A percentile compares a stretch with the other conserved stretches of the same genome.
phyloP scores from a whole-genome alignment of 2,888 invertebrate genomes.

The Acheta domesticus region DNA sequence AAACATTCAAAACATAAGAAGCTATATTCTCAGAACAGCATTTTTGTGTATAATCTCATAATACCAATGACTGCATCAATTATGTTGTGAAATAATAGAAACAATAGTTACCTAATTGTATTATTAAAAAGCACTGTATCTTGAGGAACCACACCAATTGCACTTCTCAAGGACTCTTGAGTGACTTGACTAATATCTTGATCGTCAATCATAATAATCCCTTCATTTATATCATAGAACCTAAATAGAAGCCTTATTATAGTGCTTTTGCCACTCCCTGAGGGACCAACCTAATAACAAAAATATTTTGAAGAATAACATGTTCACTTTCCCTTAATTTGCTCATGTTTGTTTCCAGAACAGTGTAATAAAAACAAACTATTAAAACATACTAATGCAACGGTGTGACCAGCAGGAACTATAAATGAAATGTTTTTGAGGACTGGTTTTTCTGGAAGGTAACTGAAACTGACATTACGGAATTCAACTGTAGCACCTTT shows the following conservation, averaged over 20 bases:
- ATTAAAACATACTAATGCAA: slow-evolving; percentile 62
- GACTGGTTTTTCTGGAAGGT: slow-evolving; percentile 72
- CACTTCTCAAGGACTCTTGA: slow-evolving; percentile 75
- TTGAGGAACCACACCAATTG: slow-evolving; percentile 94
- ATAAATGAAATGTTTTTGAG: slow-evolving; percentile 73
- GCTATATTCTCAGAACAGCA: too few relatives aligned
- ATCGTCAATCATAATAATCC: slow-evolving; percentile 81
- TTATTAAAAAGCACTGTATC: slow-evolving; percentile 95
- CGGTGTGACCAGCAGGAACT: slow-evolving; percentile 79
- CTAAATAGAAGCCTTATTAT: slow-evolving; percentile 91
- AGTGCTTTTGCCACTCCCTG: slow-evolving; percentile 93
- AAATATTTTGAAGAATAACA: slow-evolving; percentile 18
- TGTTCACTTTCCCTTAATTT: not conserved
- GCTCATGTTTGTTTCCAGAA: not conserved
- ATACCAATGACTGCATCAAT: too few relatives aligned
- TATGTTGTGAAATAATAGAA: not conserved
- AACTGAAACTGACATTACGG: slow-evolving; percentile 84
- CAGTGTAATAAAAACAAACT: not conserved
- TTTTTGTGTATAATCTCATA: too few relatives aligned
- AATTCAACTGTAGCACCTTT: slow-evolving; percentile 77
- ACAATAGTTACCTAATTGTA: slow-evolving; percentile 63
- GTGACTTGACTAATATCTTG: slow-evolving; percentile 84
- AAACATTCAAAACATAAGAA: too few relatives aligned
- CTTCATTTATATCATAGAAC: slow-evolving; percentile 91
- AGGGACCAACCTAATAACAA: slow-evolving; percentile 71